A percentile compares a stretch with the other conserved stretches of the same genome.
Evolutionary conservation across 2,888 invertebrate species (phyloP).

Genomic region (Odontothrips loti): DNA sequence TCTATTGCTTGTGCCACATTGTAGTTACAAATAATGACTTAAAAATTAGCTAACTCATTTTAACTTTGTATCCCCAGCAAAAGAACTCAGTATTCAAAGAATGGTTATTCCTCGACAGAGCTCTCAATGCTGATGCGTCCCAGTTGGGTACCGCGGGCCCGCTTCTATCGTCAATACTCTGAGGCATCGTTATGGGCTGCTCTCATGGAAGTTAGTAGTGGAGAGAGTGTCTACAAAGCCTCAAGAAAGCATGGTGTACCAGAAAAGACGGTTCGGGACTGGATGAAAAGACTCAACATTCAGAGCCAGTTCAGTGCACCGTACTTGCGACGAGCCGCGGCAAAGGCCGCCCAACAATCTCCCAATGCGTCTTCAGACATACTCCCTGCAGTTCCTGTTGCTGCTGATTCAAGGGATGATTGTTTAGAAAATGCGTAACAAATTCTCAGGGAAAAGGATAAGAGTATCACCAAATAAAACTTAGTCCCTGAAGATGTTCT

Average conservation of each 20-base stretch:
- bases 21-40: no score
- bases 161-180: conserved; percentile 13
- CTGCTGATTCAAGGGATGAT: not conserved
- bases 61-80: not conserved
- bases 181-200: conserved; percentile 24
- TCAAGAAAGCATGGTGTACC: conserved; percentile 5
- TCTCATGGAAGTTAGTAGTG: conserved; percentile 3
- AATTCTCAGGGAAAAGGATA: no score
- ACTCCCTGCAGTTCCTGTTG: not conserved
- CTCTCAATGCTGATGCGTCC: conserved; percentile 15
- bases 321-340: not conserved
- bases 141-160: conserved; percentile 15
- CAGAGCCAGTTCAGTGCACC: conserved; percentile 18
- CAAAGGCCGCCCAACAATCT: not conserved
- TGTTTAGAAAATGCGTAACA: not conserved
- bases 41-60: not conserved
- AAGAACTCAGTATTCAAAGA: not conserved
- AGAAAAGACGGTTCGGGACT: conserved; percentile 2
- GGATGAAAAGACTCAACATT: conserved; percentile 15
- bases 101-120: conserved; percentile 20
- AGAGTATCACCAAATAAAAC: no score
- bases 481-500: no score
- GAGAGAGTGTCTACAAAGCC: not conserved
- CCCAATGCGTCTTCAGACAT: not conserved
- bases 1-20: not conserved